These are phyloP conservation scores for Sarcophaga bullata DNA, from an alignment of 1,140 invertebrate species.

Conservation along the genomic window DNA sequence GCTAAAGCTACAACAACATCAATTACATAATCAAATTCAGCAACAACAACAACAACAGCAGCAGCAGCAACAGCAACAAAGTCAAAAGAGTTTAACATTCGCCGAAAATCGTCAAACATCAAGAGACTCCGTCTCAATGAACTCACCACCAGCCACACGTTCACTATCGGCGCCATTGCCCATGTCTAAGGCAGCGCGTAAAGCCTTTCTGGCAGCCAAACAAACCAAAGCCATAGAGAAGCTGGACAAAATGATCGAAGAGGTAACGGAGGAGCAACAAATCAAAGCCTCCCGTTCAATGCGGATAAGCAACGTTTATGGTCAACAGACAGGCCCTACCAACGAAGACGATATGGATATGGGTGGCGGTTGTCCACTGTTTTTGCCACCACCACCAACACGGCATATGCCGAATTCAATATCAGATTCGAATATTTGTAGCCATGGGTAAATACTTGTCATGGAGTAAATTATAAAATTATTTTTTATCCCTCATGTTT, in stretches of 20 bases:
- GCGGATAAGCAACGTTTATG: conserved; percentile 36
- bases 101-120: conserved; percentile 48
- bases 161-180: conserved; percentile 53
- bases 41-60: conserved; percentile 23
- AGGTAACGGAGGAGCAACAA: conserved; percentile 59
- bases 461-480: background rate
- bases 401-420: conserved; percentile 55
- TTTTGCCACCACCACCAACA: conserved; percentile 56
- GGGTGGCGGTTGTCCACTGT: conserved; percentile 58
- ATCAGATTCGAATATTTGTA: conserved; percentile 62
- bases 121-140: conserved; percentile 57
- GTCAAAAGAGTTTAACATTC: conserved; percentile 39
- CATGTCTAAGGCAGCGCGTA: conserved; percentile 62
- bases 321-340: conserved; percentile 40
- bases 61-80: background rate
- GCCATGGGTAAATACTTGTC: conserved; percentile 54
- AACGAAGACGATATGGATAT: conserved; percentile 32
- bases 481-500: background rate
- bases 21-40: conserved; percentile 39
- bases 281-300: conserved; percentile 50
- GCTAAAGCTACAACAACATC: conserved; percentile 35
- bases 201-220: conserved; percentile 61
- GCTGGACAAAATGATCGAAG: conserved; percentile 65
- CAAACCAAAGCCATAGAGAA: conserved; percentile 64
- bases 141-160: conserved; percentile 58